Conservation (phyloP, 2,888 invertebrate species). For the Acleris literana region DNA sequence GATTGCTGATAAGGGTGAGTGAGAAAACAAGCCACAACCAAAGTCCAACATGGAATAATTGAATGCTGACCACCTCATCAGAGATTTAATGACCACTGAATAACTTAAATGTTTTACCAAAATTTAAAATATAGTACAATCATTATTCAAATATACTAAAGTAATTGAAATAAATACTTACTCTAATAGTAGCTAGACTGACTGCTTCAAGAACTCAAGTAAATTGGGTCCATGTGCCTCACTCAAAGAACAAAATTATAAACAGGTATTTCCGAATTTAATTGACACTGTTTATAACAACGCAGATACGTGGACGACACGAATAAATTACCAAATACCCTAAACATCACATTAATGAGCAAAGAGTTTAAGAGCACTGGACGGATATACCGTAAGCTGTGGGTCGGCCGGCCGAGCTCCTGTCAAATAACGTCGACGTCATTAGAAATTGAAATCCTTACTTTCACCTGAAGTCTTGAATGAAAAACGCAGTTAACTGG, state of each 20-base stretch:
- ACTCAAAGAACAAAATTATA: constrained; percentile 15
- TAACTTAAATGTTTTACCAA: background rate
- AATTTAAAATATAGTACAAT: background rate
- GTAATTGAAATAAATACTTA: constrained; percentile 14
- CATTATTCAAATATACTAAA: background rate
- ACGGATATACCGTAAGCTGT: constrained; percentile 39
- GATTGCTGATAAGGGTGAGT: background rate
- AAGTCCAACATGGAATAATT: constrained; percentile 20
- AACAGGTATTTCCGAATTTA: constrained; percentile 15
- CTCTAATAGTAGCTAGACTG: constrained; percentile 13
- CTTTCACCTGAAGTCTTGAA: constrained; percentile 76
- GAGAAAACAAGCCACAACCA: constrained; percentile 11
- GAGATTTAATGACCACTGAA: background rate
- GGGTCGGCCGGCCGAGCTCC: constrained; percentile 54
- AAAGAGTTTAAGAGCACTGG: constrained; percentile 6
- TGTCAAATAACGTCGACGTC: constrained; percentile 72
- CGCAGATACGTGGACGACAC: constrained; percentile 26
- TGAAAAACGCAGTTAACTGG: constrained; percentile 61
- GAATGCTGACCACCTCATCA: background rate
- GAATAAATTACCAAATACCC: constrained; percentile 19
- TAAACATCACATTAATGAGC: constrained; percentile 6
- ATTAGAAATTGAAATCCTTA: constrained; percentile 76
- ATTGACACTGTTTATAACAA: constrained; percentile 29
- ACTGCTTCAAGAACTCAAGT: constrained; percentile 6
- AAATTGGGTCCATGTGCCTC: constrained; percentile 22